Conservation (phyloP, 2,888 invertebrate species). For the Perdita meconis region DNA sequence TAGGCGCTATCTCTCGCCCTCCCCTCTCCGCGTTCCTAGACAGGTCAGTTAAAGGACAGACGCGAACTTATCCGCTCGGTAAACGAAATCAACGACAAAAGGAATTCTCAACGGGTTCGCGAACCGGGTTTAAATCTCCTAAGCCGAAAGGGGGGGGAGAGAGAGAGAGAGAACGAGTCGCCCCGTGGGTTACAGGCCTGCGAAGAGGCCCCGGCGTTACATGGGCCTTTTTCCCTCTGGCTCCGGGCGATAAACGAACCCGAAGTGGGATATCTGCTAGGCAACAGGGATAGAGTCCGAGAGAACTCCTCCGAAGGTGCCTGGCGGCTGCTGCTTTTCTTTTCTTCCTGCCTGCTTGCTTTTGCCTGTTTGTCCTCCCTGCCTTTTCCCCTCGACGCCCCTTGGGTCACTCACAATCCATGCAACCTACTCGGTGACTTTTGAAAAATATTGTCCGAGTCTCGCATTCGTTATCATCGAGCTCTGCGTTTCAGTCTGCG, state of each 20-base stretch:
- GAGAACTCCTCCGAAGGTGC: constrained; percentile 48
- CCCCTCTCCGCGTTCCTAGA: not conserved
- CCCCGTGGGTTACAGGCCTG: constrained; percentile 53
- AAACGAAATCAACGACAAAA: constrained; percentile 60
- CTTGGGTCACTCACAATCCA: not conserved
- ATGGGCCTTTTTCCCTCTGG: constrained; percentile 35
- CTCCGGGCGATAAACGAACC: constrained; percentile 51
- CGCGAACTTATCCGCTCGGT: constrained; percentile 27
- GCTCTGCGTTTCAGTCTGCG: not conserved
- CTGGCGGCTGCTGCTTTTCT: constrained; percentile 53
- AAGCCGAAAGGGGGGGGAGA: no score
- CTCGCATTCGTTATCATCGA: constrained; percentile 19
- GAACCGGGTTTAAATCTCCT: constrained; percentile 74
- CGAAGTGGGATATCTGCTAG: constrained; percentile 55
- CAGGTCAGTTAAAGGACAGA: constrained; percentile 55
- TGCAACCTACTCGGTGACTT: constrained; percentile 53
- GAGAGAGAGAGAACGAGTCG: constrained; percentile 50
- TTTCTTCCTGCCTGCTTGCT: constrained; percentile 34
- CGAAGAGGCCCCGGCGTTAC: constrained; percentile 18
- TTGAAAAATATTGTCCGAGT: constrained; percentile 28
- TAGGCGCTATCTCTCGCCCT: constrained; percentile 41
- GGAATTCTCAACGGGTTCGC: constrained; percentile 64
- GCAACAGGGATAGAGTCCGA: constrained; percentile 47
- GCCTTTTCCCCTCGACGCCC: not conserved
- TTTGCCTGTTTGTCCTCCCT: constrained; percentile 14